phyloP scores from a whole-genome alignment of 2,797 vertebrate genomes.

The Perdix hodgsoniae region DNA sequence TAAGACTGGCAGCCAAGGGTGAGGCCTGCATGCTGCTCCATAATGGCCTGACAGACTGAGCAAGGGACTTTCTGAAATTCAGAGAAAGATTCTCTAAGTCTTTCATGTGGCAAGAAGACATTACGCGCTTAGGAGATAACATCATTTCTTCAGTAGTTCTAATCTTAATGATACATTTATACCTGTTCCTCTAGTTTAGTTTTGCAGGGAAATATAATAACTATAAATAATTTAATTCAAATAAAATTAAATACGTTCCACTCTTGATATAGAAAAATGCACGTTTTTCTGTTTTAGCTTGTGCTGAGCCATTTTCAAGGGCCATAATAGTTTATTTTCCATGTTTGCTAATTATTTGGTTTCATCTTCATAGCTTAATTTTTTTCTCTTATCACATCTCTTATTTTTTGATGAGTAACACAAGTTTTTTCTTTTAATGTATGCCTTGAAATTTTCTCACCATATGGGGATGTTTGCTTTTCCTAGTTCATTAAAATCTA shows the following conservation, averaged over 20 bases:
- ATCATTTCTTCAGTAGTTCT: neutral
- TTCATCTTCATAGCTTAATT: conserved; percentile 34
- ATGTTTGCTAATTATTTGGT: conserved; percentile 48
- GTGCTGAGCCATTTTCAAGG: neutral
- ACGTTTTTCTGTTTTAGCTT: neutral
- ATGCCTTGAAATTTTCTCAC: conserved; percentile 33
- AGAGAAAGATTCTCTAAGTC: neutral
- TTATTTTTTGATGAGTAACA: conserved; percentile 52
- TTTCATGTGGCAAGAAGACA: neutral
- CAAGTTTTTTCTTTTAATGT: conserved; percentile 35
- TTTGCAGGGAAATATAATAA: neutral
- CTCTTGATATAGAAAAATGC: conserved; percentile 1
- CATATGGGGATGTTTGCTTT: conserved; percentile 46
- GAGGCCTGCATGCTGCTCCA: neutral
- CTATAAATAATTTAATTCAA: conserved; percentile 28
- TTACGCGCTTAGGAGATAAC: neutral
- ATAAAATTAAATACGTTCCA: neutral
- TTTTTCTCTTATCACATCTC: conserved; percentile 38
- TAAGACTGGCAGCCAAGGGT: neutral
- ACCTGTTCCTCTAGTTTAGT: neutral
- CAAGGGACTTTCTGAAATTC: neutral
- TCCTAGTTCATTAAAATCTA: conserved; percentile 46
- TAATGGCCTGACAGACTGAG: neutral
- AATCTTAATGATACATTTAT: neutral
- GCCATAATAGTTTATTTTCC: conserved; percentile 10